Conservation (phyloP, 2,797 vertebrate species). For the Chloroceryle amazona region DNA sequence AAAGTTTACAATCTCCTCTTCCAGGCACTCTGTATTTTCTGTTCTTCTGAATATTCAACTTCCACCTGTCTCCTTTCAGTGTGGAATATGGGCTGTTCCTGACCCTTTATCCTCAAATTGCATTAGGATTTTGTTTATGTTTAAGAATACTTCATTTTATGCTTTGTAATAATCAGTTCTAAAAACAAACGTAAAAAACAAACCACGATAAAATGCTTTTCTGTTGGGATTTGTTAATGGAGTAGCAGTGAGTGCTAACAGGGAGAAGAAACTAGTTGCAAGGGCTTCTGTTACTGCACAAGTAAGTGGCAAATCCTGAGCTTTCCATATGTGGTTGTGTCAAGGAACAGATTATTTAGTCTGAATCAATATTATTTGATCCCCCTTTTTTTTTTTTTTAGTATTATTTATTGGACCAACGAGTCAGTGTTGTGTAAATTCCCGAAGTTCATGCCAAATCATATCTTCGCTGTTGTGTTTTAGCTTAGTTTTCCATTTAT, state of each 20-base stretch:
- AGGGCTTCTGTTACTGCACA: background rate
- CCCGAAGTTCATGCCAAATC: background rate
- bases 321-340: background rate
- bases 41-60: background rate
- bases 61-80: background rate
- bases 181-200: conserved; percentile 20
- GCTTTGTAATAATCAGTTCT: conserved; percentile 3
- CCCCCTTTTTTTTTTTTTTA: no score
- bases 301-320: background rate
- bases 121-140: background rate
- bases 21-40: background rate
- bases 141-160: background rate
- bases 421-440: background rate
- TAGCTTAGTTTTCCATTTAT: background rate
- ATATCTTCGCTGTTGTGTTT: background rate
- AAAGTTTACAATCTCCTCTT: background rate
- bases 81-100: background rate
- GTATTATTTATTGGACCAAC: background rate
- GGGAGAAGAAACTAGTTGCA: background rate
- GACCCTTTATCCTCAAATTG: background rate
- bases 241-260: background rate
- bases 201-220: background rate
- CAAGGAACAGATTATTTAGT: background rate
- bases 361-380: background rate
- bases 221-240: background rate